These are phyloP conservation scores for Galaxea fascicularis DNA, from an alignment of 92 coral and sea anemone species.

Conservation along the genomic window DNA sequence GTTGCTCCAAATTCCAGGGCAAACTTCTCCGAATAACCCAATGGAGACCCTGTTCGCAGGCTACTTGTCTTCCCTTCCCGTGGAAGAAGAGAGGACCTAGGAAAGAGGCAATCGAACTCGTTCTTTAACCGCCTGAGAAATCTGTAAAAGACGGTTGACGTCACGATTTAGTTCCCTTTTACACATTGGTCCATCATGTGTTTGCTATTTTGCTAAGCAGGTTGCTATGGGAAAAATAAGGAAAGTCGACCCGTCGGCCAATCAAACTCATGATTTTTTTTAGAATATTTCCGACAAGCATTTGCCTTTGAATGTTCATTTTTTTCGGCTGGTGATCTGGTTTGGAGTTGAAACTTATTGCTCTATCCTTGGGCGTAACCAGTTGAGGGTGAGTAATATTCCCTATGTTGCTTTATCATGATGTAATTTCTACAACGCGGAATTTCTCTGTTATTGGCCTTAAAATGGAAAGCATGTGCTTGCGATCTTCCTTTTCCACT, in stretches of 20 bases:
- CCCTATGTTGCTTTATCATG: not conserved
- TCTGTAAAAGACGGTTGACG: too few species aligned
- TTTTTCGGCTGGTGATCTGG: not conserved
- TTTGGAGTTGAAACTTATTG: not conserved
- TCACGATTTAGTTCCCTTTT: not conserved
- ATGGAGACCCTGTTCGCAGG: too few species aligned
- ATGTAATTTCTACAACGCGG: too few species aligned
- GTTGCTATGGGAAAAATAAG: constrained; percentile 1
- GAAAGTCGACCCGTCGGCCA: not conserved
- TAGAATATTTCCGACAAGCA: not conserved
- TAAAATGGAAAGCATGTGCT: not conserved
- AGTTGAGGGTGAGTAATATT: not conserved
- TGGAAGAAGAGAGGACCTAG: too few species aligned
- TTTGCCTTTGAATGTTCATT: not conserved
- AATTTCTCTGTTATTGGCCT: not conserved
- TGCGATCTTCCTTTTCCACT: not conserved
- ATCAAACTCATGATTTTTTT: not conserved
- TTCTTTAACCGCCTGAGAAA: too few species aligned
- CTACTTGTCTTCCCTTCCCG: too few species aligned
- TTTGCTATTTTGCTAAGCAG: not conserved
- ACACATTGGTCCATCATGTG: not conserved
- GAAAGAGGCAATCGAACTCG: too few species aligned
- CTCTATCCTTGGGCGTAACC: too few species aligned
- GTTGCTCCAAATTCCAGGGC: too few species aligned
- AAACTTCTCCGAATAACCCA: too few species aligned